Base-by-base conservation (phyloP, 1,140 invertebrate genomes). In the Linepithema humile region DNA sequence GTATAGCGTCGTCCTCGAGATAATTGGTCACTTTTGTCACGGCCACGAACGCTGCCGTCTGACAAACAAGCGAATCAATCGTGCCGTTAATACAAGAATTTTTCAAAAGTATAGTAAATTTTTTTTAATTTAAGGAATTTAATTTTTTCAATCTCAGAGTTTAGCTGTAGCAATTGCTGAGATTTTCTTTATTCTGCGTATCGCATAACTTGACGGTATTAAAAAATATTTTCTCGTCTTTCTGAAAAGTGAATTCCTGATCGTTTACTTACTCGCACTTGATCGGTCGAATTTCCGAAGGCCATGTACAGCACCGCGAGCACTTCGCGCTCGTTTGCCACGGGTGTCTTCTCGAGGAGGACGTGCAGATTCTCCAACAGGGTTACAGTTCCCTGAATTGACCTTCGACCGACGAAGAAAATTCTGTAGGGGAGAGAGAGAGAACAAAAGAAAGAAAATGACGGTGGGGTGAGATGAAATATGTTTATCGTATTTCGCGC, bases 301-400 rank as follows among this genome's bases (percentile, higher is more conserved):
- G 98, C 97, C 77, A 95, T 96, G 94, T 97, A 99, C 9, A 99
- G 94, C 95, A 99, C 96, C 5, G 98, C 98, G 75, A 99, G 94
- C 32, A 99, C 96, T 87, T 99, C 98, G 10, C 95, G 95, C 72
- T 96, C 95, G 77, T 98, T 97, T 23, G 98, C 97, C 29, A 96
- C 93, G 9, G 97, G 96, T 29, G 98, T 98, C 94, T 99, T 99
- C 89, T 97, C 96, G 90, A 99, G 95, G 87, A 99, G 97, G 73
- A 98, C 95, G 92, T 99, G 98, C 77, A 99, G 94, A 94, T 98
- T 99, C 94, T 99, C 98, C 86, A 99, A 93, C 53, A 99, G 94
- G 26, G 97, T 98, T 1, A 99, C 98, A 2, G 97, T 98, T 1
- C 98, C 98, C 94, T 98, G 97, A 77, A 98, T 97, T 32, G 97